phyloP scores from a whole-genome alignment of 2,888 invertebrate genomes.

The Ctena decussata region DNA sequence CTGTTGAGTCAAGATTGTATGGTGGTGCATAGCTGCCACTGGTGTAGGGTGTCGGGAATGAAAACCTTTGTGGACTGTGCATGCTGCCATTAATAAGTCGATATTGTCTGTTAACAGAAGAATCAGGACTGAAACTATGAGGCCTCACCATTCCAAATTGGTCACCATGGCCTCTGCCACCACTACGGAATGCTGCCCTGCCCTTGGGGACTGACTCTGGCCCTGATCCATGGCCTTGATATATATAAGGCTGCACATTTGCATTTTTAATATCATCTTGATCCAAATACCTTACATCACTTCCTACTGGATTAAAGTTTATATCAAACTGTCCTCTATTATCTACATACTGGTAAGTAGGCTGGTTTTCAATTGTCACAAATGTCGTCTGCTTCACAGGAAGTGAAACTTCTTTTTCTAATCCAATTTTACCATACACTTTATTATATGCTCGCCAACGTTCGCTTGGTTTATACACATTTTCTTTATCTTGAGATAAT shows the following conservation, averaged over 20 bases:
- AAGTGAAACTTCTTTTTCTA: slow-evolving; percentile 55
- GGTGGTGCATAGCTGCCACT: slow-evolving; percentile 32
- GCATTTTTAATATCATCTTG: not conserved
- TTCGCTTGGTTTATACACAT: slow-evolving; percentile 12
- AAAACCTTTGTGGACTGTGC: not conserved
- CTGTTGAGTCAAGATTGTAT: slow-evolving; percentile 51
- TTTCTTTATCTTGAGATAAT: not conserved
- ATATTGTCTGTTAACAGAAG: not conserved
- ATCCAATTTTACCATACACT: slow-evolving; percentile 59
- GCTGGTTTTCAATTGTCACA: not conserved
- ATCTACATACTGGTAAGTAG: slow-evolving; percentile 2
- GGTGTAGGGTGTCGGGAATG: not conserved
- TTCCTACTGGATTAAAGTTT: slow-evolving; percentile 24
- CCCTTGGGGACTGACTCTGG: not conserved
- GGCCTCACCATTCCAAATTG: not conserved
- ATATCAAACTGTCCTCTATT: slow-evolving; percentile 31
- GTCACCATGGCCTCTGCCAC: not conserved
- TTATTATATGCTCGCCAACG: slow-evolving; percentile 59
- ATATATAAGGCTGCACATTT: not conserved
- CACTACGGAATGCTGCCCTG: not conserved
- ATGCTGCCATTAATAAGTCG: not conserved
- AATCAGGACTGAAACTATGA: not conserved
- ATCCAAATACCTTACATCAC: not conserved
- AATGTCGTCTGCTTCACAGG: not conserved
- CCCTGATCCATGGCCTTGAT: not conserved